These are phyloP conservation scores for Melanotus villosus DNA, from an alignment of 2,888 invertebrate species.

Conservation along the genomic window DNA sequence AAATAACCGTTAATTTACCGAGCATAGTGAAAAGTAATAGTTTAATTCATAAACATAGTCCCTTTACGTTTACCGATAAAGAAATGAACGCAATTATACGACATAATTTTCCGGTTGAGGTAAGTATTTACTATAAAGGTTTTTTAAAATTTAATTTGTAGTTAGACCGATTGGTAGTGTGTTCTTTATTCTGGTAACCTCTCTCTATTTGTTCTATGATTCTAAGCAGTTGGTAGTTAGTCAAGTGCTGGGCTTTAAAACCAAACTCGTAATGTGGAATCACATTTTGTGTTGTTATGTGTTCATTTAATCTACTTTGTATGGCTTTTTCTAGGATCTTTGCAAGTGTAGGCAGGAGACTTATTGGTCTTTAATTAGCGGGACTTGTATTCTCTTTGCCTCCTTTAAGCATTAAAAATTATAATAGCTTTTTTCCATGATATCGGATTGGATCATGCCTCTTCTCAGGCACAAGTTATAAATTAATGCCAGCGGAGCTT, in stretches of 20 bases:
- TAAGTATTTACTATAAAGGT: conserved; percentile 57
- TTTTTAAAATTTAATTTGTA: no score
- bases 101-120: conserved; percentile 62
- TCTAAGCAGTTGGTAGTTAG: background rate
- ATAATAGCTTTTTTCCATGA: background rate
- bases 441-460: background rate
- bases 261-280: background rate
- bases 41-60: conserved; percentile 66
- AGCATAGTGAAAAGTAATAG: conserved; percentile 66
- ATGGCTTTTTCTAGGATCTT: background rate
- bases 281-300: background rate
- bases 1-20: conserved; percentile 66
- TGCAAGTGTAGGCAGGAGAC: background rate
- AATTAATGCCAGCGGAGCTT: background rate
- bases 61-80: conserved; percentile 66
- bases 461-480: background rate
- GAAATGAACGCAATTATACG: conserved; percentile 69
- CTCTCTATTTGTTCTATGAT: background rate
- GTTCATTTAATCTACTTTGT: background rate
- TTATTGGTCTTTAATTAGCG: background rate
- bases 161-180: no score
- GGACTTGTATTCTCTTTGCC: background rate
- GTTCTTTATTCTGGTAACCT: background rate
- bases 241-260: background rate
- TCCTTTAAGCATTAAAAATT: background rate